phyloP scores from a whole-genome alignment of 2,797 vertebrate species.

The Xenentodon cancila region DNA sequence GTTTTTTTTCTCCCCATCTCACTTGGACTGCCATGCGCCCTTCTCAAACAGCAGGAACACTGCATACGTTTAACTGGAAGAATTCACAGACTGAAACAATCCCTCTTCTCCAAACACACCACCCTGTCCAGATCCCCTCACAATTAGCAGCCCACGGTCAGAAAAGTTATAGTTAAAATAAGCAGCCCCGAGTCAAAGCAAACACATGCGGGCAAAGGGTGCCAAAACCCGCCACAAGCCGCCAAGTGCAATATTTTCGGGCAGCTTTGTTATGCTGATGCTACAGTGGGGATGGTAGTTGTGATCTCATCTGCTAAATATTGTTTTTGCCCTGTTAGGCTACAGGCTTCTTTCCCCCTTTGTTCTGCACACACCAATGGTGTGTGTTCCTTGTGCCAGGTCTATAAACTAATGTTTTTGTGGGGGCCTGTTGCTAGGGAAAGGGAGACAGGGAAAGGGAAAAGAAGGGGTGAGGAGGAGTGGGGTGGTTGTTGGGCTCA shows the following conservation, averaged over 20 bases:
- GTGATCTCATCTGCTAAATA: conserved; percentile 82
- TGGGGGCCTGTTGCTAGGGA: conserved; percentile 75
- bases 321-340: conserved; percentile 72
- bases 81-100: conserved; percentile 55
- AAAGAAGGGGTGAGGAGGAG: conserved; percentile 9
- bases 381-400: conserved; percentile 56
- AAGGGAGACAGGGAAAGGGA: conserved; percentile 17
- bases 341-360: conserved; percentile 35
- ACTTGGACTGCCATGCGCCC: conserved; percentile 26
- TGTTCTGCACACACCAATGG: conserved; percentile 60
- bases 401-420: conserved; percentile 77
- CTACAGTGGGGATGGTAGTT: conserved; percentile 72
- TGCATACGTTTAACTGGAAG: conserved; percentile 30
- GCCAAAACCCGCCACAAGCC: conserved; percentile 42
- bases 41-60: conserved; percentile 20
- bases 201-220: conserved; percentile 49
- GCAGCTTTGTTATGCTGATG: conserved; percentile 71
- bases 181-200: conserved; percentile 77
- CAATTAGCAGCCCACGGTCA: conserved; percentile 70
- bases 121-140: conserved; percentile 58
- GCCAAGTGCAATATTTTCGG: conserved; percentile 79
- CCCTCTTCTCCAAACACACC: conserved; percentile 57
- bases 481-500: not conserved
- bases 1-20: conserved; percentile 4
- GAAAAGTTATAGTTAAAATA: conserved; percentile 75